Percentiles rank a stretch among this genome's conserved stretches.
These are phyloP conservation scores for Diarsia rubi DNA, from an alignment of 2,888 invertebrate species.

Conservation along the genomic window DNA sequence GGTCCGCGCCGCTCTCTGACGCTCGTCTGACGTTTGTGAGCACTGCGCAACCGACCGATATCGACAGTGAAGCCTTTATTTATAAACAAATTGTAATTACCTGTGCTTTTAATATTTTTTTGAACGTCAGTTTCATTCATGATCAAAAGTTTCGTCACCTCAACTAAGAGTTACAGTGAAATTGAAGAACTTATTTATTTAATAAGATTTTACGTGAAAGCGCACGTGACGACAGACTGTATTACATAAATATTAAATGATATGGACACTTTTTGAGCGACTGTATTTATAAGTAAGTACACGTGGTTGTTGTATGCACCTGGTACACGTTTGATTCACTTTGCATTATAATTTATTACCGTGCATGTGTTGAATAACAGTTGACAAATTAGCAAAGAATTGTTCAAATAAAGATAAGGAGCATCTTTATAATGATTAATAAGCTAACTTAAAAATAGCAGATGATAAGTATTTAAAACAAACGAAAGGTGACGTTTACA, in stretches of 20 bases:
- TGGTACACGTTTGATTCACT: background rate
- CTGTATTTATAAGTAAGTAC: conserved; percentile 61
- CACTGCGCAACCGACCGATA: conserved; percentile 73
- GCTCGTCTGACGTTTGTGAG: conserved; percentile 62
- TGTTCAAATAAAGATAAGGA: background rate
- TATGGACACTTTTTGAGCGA: conserved; percentile 51
- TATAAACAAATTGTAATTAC: conserved; percentile 81
- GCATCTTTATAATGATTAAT: background rate
- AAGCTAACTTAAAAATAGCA: conserved; percentile 3
- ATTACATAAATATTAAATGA: conserved; percentile 71
- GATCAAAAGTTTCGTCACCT: conserved; percentile 37
- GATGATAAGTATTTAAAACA: background rate
- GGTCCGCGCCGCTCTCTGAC: conserved; percentile 41
- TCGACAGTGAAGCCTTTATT: conserved; percentile 79
- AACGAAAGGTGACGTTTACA: conserved; percentile 17
- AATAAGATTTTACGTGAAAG: conserved; percentile 71
- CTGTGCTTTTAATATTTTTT: conserved; percentile 65
- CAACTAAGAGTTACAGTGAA: conserved; percentile 65
- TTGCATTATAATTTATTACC: conserved; percentile 21
- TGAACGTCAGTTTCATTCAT: conserved; percentile 71
- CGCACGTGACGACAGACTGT: conserved; percentile 71
- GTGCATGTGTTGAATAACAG: conserved; percentile 3
- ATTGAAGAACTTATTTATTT: conserved; percentile 68
- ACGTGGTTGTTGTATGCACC: conserved; percentile 25
- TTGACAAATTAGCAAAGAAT: conserved; percentile 8